Evolutionary conservation across 2,888 invertebrate species (phyloP).

Genomic region (Gerosis bhagava): DNA sequence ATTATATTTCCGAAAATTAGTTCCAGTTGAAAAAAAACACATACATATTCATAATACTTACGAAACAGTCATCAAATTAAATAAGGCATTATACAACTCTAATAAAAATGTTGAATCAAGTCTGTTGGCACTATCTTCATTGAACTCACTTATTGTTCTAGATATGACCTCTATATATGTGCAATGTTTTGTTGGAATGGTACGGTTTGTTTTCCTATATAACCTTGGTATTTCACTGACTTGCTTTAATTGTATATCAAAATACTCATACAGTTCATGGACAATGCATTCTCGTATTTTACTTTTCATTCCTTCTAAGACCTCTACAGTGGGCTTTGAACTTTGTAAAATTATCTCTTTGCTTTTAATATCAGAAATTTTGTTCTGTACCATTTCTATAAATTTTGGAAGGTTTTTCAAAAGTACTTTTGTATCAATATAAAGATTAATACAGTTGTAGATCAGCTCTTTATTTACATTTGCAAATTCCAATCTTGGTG

Average conservation of each 20-base stretch:
- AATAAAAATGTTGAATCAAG: conserved; percentile 58
- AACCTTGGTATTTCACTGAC: conserved; percentile 96
- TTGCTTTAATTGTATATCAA: conserved; percentile 86
- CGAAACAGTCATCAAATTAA: conserved; percentile 79
- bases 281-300: conserved; percentile 67
- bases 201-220: conserved; percentile 95
- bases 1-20: no score
- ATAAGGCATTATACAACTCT: conserved; percentile 61
- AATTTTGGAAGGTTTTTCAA: conserved; percentile 55
- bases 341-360: conserved; percentile 53
- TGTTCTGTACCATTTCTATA: conserved; percentile 50
- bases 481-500: conserved; percentile 51
- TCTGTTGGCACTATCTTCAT: conserved; percentile 64
- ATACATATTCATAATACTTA: conserved; percentile 73
- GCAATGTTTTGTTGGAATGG: conserved; percentile 91
- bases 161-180: conserved; percentile 88
- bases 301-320: conserved; percentile 47
- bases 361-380: conserved; percentile 46
- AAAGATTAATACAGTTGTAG: conserved; percentile 64
- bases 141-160: conserved; percentile 83
- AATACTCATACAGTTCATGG: conserved; percentile 60
- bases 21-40: no score
- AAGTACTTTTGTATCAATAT: conserved; percentile 56
- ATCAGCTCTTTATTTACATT: conserved; percentile 61
- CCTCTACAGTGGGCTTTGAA: conserved; percentile 51